These are phyloP conservation scores for Anser brachyrhynchus DNA, from an alignment of 2,113 vertebrate species.

Conservation along the genomic window DNA sequence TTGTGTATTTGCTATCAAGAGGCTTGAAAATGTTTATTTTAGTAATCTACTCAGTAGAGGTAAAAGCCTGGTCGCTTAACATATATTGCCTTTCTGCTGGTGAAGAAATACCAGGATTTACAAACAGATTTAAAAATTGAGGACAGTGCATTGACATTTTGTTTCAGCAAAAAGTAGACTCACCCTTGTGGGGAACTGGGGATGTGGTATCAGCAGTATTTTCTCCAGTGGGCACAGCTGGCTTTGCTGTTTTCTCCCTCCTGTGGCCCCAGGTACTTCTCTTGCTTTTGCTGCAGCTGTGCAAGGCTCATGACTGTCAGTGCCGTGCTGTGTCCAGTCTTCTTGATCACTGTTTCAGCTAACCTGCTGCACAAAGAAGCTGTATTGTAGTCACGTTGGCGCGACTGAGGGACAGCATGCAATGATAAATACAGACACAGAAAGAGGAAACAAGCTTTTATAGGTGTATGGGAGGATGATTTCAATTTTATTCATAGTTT, in stretches of 20 bases:
- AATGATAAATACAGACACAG: not conserved
- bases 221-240: not conserved
- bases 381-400: accelerated
- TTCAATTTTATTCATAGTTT: not conserved
- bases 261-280: not conserved
- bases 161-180: not conserved
- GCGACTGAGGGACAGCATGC: not conserved
- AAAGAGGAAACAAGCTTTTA: not conserved
- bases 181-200: not conserved
- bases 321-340: not conserved
- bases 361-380: not conserved
- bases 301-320: not conserved
- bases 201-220: accelerated
- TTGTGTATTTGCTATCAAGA: not conserved
- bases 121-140: not conserved
- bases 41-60: not conserved
- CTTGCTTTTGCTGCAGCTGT: accelerated
- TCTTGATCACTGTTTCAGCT: not conserved
- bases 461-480: not conserved
- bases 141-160: not conserved
- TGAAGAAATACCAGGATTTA: not conserved
- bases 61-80: not conserved
- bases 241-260: not conserved
- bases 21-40: not conserved
- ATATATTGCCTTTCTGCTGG: not conserved